A percentile compares a stretch with the other conserved stretches of the same genome.
These are phyloP conservation scores for Listronotus bonariensis DNA, from an alignment of 1,140 invertebrate species.

Conservation along the genomic window DNA sequence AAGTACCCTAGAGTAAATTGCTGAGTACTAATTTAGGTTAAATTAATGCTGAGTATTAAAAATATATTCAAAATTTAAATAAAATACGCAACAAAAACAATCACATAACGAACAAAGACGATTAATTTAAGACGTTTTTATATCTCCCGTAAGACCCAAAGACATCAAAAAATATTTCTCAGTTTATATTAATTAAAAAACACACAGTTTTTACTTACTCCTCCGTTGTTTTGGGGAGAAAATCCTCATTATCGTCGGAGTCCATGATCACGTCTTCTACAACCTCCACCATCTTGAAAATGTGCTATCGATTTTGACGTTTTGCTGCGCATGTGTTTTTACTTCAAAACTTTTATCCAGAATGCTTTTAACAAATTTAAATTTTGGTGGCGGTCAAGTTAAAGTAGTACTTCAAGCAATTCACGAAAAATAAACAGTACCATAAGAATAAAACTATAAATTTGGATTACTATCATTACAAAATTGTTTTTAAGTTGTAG, in stretches of 20 bases:
- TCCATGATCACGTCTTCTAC: slow-evolving; percentile 50
- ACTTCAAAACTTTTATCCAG: too few species aligned
- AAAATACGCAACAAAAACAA: slow-evolving; percentile 4
- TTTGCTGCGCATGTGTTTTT: slow-evolving; percentile 7
- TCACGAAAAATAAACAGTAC: too few species aligned
- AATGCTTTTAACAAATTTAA: background rate
- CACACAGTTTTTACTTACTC: slow-evolving; percentile 47
- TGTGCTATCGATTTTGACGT: slow-evolving; percentile 24
- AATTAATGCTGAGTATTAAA: too few species aligned
- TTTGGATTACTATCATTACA: too few species aligned
- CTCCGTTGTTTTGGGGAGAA: slow-evolving; percentile 48
- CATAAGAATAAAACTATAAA: too few species aligned
- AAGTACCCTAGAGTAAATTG: too few species aligned
- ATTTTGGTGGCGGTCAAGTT: background rate
- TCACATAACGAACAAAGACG: background rate
- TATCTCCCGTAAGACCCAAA: background rate
- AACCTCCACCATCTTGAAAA: slow-evolving; percentile 50
- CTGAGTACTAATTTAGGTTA: too few species aligned
- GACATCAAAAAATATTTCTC: background rate
- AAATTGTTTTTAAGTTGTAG: background rate
- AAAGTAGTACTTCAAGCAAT: too few species aligned
- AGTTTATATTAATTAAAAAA: background rate
- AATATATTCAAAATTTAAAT: too few species aligned
- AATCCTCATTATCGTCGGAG: slow-evolving; percentile 46
- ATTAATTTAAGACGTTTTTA: slow-evolving; percentile 2